These are phyloP conservation scores for Urocynchramus pylzowi DNA, from an alignment of 2,113 vertebrate species.

Conservation along the genomic window DNA sequence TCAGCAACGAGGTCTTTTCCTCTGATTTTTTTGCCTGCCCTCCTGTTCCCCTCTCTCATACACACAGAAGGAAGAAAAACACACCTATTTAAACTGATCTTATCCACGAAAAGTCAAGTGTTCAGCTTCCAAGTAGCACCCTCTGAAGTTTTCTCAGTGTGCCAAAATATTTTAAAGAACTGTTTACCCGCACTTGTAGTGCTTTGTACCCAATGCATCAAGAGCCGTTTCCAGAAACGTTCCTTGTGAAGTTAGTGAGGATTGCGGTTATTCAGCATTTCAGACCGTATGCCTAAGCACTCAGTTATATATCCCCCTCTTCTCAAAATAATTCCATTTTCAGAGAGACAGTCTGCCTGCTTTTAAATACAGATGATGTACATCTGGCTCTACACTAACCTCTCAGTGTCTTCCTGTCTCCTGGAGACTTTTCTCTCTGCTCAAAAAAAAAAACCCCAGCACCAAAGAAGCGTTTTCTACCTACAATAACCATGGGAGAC, in stretches of 20 bases:
- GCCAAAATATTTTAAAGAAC: conserved; percentile 48
- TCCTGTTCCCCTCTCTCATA: conserved; percentile 35
- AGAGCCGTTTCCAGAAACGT: conserved; percentile 41
- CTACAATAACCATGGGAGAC: not conserved
- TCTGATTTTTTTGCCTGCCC: conserved; percentile 61
- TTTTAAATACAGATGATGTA: not conserved
- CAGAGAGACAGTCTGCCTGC: not conserved
- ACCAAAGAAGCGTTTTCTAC: not conserved
- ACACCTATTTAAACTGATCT: conserved; percentile 64
- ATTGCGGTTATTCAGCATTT: conserved; percentile 13
- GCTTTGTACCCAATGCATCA: conserved; percentile 42
- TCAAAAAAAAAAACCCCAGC: not conserved
- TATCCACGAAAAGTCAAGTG: conserved; percentile 10
- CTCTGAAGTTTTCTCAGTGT: conserved; percentile 11
- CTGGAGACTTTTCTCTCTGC: not conserved
- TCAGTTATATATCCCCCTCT: not conserved
- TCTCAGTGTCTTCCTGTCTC: not conserved
- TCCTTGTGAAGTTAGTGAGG: conserved; percentile 10
- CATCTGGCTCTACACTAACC: not conserved
- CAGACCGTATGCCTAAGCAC: not conserved
- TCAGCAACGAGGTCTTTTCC: conserved; percentile 3
- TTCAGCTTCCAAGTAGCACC: conserved; percentile 36
- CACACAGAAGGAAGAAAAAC: conserved; percentile 43
- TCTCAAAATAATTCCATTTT: not conserved
- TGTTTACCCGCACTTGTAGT: conserved; percentile 42